These are phyloP conservation scores for Onychostruthus taczanowskii DNA, from an alignment of 2,113 vertebrate species.

Conservation along the genomic window DNA sequence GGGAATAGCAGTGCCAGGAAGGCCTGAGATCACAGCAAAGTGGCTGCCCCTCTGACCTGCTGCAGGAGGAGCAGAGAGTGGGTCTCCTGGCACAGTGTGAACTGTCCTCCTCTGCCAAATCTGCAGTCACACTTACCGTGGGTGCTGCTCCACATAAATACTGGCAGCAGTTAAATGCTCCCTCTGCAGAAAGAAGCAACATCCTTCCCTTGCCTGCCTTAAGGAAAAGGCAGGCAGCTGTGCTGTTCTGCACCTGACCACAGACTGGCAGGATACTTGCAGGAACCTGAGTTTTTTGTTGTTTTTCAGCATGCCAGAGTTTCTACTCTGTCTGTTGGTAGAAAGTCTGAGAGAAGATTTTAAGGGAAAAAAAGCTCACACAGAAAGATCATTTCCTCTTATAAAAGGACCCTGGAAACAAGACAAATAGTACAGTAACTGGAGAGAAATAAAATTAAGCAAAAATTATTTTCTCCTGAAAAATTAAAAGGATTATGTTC, in stretches of 20 bases:
- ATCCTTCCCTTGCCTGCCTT: not conserved
- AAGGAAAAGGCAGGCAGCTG: not conserved
- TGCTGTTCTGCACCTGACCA: not conserved
- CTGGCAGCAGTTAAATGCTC: not conserved
- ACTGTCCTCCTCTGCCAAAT: not conserved
- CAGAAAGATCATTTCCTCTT: not conserved
- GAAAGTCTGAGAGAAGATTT: not conserved
- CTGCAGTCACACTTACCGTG: not conserved
- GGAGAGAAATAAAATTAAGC: not conserved
- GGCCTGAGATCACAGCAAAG: not conserved
- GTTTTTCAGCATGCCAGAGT: not conserved
- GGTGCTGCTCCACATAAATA: not conserved
- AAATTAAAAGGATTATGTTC: not conserved
- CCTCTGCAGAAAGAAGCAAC: not conserved
- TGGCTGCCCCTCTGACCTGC: not conserved
- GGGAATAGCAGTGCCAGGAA: not conserved
- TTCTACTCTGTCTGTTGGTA: not conserved
- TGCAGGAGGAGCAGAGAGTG: not conserved
- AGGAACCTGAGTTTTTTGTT: not conserved
- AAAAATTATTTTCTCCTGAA: not conserved
- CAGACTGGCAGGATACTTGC: not conserved
- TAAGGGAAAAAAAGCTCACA: not conserved
- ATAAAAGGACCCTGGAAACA: not conserved
- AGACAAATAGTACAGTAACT: not conserved
- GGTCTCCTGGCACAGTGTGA: accelerated